Evolutionary conservation across 1,140 invertebrate species (phyloP).

Genomic region (Theocolax elegans): DNA sequence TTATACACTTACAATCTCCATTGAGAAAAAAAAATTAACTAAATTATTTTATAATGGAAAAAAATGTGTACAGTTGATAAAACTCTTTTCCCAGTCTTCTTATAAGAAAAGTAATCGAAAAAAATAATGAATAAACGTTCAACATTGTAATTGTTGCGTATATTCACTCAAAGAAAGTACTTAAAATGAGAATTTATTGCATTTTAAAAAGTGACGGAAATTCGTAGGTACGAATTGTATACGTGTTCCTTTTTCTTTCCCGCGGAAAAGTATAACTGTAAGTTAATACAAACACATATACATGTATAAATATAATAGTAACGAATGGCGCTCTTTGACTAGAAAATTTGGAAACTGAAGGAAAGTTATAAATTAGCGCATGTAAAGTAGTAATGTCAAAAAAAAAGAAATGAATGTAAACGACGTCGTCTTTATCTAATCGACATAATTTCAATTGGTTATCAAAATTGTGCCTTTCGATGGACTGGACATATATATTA

Average conservation of each 20-base stretch:
- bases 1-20: too few relatives aligned
- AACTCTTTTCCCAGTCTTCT: constrained; percentile 26
- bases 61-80: not conserved
- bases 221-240: constrained; percentile 34
- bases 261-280: constrained; percentile 5
- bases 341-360: not conserved
- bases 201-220: constrained; percentile 24
- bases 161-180: constrained; percentile 39
- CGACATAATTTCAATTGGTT: constrained; percentile 57
- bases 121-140: constrained; percentile 29
- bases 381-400: constrained; percentile 30
- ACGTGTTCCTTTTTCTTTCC: constrained; percentile 37
- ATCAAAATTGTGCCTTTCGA: constrained; percentile 66
- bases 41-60: too few relatives aligned
- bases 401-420: constrained; percentile 23
- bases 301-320: too few relatives aligned
- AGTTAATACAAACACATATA: constrained; percentile 5
- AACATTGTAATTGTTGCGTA: constrained; percentile 26
- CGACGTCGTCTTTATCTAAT: constrained; percentile 43
- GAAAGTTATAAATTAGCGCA: constrained; percentile 1
- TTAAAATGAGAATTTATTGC: constrained; percentile 15
- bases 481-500: constrained; percentile 53
- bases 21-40: too few relatives aligned
- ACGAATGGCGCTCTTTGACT: constrained; percentile 4
- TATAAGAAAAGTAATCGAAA: not conserved